Percentiles rank a stretch among this genome's conserved stretches.
Conservation (phyloP, 2,113 vertebrate genomes). For the Callopanchax toddi region DNA sequence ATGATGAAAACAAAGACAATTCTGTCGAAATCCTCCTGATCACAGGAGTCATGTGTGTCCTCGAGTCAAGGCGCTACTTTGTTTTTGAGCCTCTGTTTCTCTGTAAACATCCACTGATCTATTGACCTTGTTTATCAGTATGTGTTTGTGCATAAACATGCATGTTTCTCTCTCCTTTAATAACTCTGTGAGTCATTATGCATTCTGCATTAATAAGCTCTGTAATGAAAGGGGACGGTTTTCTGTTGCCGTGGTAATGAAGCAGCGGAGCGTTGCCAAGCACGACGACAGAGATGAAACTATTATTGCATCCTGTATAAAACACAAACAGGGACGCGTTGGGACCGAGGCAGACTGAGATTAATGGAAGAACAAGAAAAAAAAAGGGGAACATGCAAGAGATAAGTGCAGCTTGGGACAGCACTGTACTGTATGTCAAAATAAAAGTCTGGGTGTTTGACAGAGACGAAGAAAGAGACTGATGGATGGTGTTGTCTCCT, state of each 20-base stretch:
- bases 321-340: conserved; percentile 31
- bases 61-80: not conserved
- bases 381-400: conserved; percentile 11
- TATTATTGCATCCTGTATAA: conserved; percentile 31
- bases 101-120: not conserved
- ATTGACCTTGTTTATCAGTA: not conserved
- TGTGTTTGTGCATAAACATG: conserved; percentile 9
- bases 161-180: not conserved
- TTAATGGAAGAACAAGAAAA: not conserved
- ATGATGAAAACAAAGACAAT: too few species aligned
- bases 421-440: conserved; percentile 43
- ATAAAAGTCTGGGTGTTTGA: conserved; percentile 27
- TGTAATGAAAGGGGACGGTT: conserved; percentile 58
- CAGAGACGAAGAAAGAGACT: conserved; percentile 20
- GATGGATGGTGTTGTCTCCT: conserved; percentile 55
- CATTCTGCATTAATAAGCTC: conserved; percentile 45
- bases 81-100: not conserved
- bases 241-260: conserved; percentile 62
- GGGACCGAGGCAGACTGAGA: conserved; percentile 20
- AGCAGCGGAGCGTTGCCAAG: conserved; percentile 44
- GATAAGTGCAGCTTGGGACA: conserved; percentile 25
- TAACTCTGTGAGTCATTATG: not conserved
- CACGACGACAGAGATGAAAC: conserved; percentile 16
- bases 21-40: too few species aligned
- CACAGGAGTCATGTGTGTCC: conserved; percentile 19